Conservation (phyloP, 2,113 vertebrate genomes). For the Chauna torquata region DNA sequence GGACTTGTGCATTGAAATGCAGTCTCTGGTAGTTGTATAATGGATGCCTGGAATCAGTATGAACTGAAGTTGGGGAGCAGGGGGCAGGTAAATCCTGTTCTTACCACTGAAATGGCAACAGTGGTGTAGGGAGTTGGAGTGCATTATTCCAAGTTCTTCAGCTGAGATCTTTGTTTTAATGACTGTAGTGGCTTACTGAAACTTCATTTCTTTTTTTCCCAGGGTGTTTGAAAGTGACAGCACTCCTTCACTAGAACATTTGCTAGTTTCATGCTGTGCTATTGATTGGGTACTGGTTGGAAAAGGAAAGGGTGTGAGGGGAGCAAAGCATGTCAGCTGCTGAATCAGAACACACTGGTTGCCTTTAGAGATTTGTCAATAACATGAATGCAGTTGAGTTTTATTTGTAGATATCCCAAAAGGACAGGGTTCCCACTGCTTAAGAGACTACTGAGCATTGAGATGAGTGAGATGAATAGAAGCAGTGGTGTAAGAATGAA, state of each 20-base stretch:
- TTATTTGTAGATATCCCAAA: neutral
- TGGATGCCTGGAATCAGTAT: neutral
- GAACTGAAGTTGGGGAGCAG: neutral
- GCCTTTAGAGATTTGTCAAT: neutral
- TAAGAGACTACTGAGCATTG: neutral
- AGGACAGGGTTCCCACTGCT: neutral
- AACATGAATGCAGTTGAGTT: neutral
- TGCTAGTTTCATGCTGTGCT: neutral
- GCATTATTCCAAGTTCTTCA: neutral
- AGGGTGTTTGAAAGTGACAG: neutral
- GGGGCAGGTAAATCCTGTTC: neutral
- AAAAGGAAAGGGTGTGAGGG: neutral
- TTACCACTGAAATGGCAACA: neutral
- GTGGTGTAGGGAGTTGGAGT: neutral
- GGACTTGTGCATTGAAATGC: neutral
- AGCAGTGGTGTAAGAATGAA: neutral
- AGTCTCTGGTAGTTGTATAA: neutral
- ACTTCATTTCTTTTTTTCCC: too few relatives aligned
- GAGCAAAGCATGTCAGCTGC: neutral
- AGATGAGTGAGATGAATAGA: neutral
- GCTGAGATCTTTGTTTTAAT: neutral
- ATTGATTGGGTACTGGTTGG: neutral
- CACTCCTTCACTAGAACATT: fast-evolving
- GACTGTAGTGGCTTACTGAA: neutral
- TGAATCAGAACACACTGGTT: neutral